Percentiles rank a stretch among this genome's conserved stretches.
Conservation (phyloP, 2,797 vertebrate genomes). For the Phataginus tricuspis region DNA sequence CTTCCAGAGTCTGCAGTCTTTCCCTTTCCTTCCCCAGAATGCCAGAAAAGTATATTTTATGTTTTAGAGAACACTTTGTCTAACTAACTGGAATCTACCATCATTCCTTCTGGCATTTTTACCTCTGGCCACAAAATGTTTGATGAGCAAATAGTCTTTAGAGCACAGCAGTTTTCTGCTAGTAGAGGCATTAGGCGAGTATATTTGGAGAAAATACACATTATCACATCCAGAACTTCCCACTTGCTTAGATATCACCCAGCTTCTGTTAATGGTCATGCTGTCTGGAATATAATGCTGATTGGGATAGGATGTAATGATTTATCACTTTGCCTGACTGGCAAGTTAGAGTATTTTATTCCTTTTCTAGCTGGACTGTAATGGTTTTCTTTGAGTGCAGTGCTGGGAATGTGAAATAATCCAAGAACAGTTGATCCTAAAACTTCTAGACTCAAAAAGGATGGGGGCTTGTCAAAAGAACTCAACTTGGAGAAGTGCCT, state of each 20-base stretch:
- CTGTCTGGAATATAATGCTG: background rate
- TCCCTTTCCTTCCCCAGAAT: background rate
- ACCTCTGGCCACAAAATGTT: background rate
- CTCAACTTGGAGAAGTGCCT: background rate
- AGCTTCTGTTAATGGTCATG: background rate
- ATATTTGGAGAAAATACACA: background rate
- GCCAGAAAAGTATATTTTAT: background rate
- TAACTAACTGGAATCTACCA: background rate
- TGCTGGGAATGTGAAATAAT: constrained; percentile 18
- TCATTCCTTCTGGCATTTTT: background rate
- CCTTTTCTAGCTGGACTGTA: background rate
- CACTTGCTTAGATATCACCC: background rate
- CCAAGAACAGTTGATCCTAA: background rate
- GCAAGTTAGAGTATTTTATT: background rate
- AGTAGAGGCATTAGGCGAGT: background rate
- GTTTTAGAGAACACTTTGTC: background rate
- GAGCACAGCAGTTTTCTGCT: background rate
- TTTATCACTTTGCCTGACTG: background rate
- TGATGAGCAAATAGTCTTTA: constrained; percentile 1
- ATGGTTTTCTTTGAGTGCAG: background rate
- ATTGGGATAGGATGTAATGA: background rate
- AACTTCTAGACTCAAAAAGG: background rate
- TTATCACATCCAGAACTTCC: background rate
- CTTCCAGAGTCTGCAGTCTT: background rate
- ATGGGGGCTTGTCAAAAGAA: background rate